These are phyloP conservation scores for Pogonocichla stellata DNA, from an alignment of 2,113 vertebrate genomes.

Conservation along the genomic window DNA sequence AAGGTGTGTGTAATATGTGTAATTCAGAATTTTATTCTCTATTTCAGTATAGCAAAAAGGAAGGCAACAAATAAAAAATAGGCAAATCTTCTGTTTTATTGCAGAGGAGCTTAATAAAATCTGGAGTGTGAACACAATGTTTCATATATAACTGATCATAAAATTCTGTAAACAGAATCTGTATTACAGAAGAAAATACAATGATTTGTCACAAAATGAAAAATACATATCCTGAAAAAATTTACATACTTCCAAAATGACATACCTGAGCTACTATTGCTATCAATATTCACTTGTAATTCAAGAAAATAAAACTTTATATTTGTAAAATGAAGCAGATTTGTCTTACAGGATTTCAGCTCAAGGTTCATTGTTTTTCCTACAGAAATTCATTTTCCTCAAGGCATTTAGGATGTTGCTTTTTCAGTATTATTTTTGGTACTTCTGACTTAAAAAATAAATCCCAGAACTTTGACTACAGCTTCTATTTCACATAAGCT, in stretches of 20 bases:
- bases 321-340: slow-evolving; percentile 41
- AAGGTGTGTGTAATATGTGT: background rate
- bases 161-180: background rate
- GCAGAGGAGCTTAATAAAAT: background rate
- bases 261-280: slow-evolving; percentile 4
- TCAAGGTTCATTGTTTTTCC: background rate
- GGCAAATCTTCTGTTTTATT: background rate
- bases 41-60: background rate
- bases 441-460: background rate
- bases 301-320: slow-evolving; percentile 17
- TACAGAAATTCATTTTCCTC: background rate
- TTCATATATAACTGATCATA: background rate
- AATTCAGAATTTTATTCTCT: background rate
- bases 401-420: background rate
- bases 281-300: slow-evolving; percentile 5
- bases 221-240: background rate
- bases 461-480: background rate
- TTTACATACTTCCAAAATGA: background rate
- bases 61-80: background rate
- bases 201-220: background rate
- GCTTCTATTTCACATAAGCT: background rate
- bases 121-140: background rate
- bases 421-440: background rate
- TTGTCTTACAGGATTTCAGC: background rate
- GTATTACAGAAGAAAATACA: background rate